Conservation (phyloP, 2,113 vertebrate genomes). For the Chaenogobius annularis region DNA sequence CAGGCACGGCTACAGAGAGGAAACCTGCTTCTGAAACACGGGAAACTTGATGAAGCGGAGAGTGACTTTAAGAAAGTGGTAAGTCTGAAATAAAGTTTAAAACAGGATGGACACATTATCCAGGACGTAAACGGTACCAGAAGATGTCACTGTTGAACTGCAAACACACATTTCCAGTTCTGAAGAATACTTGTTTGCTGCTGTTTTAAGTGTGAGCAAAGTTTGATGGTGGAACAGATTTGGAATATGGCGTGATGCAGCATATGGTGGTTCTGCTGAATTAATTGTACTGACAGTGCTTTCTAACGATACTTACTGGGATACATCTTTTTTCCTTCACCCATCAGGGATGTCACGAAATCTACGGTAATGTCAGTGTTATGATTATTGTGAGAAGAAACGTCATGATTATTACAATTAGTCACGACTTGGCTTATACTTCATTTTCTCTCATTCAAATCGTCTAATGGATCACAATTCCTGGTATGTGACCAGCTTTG, state of each 20-base stretch:
- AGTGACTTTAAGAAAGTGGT: conserved; percentile 96
- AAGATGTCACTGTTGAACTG: conserved; percentile 59
- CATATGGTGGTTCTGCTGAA: too few relatives aligned
- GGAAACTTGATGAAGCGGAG: conserved; percentile 93
- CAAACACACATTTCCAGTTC: background rate
- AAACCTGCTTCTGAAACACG: conserved; percentile 91
- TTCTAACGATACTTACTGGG: background rate
- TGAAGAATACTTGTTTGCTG: background rate
- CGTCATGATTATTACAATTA: too few relatives aligned
- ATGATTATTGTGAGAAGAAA: too few relatives aligned
- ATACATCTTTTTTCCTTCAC: background rate
- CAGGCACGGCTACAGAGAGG: conserved; percentile 96
- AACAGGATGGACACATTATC: background rate
- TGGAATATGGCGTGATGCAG: background rate
- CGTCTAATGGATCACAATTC: too few relatives aligned
- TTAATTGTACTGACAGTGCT: background rate
- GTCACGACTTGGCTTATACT: too few relatives aligned
- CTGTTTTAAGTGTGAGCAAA: background rate
- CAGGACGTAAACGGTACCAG: conserved; percentile 38
- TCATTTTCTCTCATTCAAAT: too few relatives aligned
- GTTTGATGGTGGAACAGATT: background rate
- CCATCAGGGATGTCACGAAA: too few relatives aligned
- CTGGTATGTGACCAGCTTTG: too few relatives aligned
- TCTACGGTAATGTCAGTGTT: too few relatives aligned
- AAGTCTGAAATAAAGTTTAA: conserved; percentile 50